Evolutionary conservation across 2,113 vertebrate species (phyloP), one percentile per base, ranked within the genome.

Genomic region (Herpailurus yagouaroundi): DNA sequence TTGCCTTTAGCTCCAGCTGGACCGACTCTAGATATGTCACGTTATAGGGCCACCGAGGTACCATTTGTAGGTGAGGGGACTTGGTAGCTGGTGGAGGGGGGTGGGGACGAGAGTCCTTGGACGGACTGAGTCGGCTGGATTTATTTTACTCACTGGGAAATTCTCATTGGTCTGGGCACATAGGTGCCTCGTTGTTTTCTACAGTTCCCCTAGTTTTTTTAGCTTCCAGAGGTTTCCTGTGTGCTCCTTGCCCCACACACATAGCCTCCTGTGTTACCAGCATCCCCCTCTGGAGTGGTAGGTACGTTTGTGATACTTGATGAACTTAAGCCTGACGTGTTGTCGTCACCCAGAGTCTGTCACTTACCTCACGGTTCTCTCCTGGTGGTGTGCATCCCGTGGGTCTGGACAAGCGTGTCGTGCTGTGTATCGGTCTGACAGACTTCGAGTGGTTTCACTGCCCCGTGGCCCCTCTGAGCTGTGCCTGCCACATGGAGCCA

Each of bases 241-340:
- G 12, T 31, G 25, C 38, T 18, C 23, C 50, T 7, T 0, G 1
- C 21, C 38, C 23, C 52, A 19, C 38, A 15, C 5, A 2, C 7
- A 0, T 12, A 45, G 92, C 45, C 31, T 29, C 29, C n/a, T 41
- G 21, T 31, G 0, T 29, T 2, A 0, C 1, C 83, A n/a, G 2
- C 63, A 4, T 45, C 60, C 45, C 2, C 1, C 13, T 11, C 13
- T 48, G 7, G 45, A 57, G 19, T 0, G 21, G 71, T 27, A 33
- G 76, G 45, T 1, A 6, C 15, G 0, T 16, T 5, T 1, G 74
- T 29, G 7, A 27, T 21, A 3, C 0, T 4, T 4, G 3, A 29
- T 7, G 83, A 21, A 3, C 48, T 48, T 23, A 1, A 6, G 3
- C 2, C 5, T 9, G 48, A 1, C n/a, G 0, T 1, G 0, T 25